A percentile compares a stretch with the other conserved stretches of the same genome.
Evolutionary conservation across 2,888 invertebrate species (phyloP).

Genomic region (Enchytraeus crypticus): DNA sequence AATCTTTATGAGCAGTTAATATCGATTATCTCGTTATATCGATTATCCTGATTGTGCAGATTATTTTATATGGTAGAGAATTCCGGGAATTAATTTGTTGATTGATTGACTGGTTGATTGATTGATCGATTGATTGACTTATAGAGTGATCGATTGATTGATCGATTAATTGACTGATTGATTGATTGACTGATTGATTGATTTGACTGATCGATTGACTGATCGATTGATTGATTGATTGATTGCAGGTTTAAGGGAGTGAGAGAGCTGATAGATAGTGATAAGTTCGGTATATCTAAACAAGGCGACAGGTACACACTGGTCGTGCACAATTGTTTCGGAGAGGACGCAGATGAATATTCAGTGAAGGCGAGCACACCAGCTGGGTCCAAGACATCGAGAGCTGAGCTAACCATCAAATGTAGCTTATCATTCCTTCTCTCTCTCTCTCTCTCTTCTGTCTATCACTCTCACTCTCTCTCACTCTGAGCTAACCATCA

Average conservation of each 20-base stretch:
- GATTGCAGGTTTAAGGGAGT: conserved; percentile 81
- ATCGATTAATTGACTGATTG: too few species aligned
- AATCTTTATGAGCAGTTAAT: too few species aligned
- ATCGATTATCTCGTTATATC: too few species aligned
- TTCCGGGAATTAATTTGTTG: too few species aligned
- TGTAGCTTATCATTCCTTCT: conserved; percentile 63
- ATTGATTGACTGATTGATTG: too few species aligned
- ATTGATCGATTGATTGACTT: too few species aligned
- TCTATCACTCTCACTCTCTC: background rate
- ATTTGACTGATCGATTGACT: too few species aligned
- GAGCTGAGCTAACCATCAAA: conserved; percentile 89
- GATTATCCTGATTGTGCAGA: too few species aligned
- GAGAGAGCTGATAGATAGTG: conserved; percentile 78
- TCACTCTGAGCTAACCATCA: conserved; percentile 73
- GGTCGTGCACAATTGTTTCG: conserved; percentile 82
- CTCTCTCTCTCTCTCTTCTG: background rate
- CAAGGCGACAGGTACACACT: conserved; percentile 78
- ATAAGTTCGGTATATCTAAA: conserved; percentile 77
- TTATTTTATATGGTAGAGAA: background rate
- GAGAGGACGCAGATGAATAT: conserved; percentile 98
- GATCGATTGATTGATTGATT: too few species aligned
- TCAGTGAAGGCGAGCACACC: conserved; percentile 87
- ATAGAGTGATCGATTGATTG: too few species aligned
- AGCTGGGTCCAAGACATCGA: conserved; percentile 87
- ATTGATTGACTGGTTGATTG: too few species aligned